Evolutionary conservation across 1,140 invertebrate species (phyloP), one percentile per base, ranked within the genome.

Genomic region (Ips typographus): DNA sequence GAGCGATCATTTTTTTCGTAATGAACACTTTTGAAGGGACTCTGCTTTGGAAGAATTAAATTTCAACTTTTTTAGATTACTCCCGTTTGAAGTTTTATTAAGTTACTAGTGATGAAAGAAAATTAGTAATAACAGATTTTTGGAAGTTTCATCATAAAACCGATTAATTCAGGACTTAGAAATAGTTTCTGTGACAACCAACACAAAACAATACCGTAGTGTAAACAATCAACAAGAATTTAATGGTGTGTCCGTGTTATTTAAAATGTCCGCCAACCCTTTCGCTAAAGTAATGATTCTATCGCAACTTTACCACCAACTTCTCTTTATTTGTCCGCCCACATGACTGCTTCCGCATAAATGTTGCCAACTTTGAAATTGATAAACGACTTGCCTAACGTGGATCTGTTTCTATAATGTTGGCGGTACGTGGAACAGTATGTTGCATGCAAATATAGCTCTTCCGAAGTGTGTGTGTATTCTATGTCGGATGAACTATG

Each of bases 1-100:
- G 5, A 69, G 67, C 41, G 42, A 69, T 69, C 58, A 59, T 40
- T 52, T 42, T 59, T 61, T 52, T 6, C 4, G 57, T 60, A 60
- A 68, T 60, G 57, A 61, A 57, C 40, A 51, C 52, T 60, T 61
- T 61, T 47, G 56, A 67, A 67, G 53, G 39, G 7, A 56, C 8
- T 1, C 22, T 56, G 22, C 22, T 22, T 22, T 22, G 22, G 22
- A 22, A 22, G 22, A 22, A 22, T 22, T 22, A 22, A 22, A 22
- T 22, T 22, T 22, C 22, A 22, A 22, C 22, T 22, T 22, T 22
- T 22, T 22, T 22, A 22, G 22, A 22, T 22, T 22, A 22, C 22
- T 22, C 22, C 22, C 22, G 22, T 22, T 22, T 22, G 22, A 22
- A 22, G 22, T 22, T 22, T 22, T 22, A 22, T 22, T 22, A 22